These are phyloP conservation scores for Zenarchopterus dispar DNA, from an alignment of 2,797 vertebrate genomes.

Conservation along the genomic window DNA sequence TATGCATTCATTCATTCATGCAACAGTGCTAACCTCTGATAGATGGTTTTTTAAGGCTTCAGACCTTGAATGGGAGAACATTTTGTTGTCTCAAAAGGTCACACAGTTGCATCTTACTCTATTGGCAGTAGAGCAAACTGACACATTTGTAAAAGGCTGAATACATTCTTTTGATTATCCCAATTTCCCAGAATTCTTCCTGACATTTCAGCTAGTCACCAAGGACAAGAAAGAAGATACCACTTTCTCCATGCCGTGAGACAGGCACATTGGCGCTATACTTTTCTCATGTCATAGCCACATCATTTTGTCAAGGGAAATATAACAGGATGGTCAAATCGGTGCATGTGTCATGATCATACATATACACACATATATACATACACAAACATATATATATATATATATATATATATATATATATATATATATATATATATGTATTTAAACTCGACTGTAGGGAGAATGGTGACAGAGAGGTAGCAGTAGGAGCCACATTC, in stretches of 20 bases:
- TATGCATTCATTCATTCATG: constrained; percentile 21
- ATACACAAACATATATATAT: too few relatives aligned
- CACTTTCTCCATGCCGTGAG: constrained; percentile 40
- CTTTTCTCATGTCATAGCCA: constrained; percentile 15
- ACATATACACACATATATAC: not conserved
- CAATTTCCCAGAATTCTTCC: constrained; percentile 65
- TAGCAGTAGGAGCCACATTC: constrained; percentile 51
- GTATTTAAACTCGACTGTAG: not conserved
- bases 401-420: too few relatives aligned
- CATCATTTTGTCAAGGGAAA: constrained; percentile 17
- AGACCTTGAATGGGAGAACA: constrained; percentile 59
- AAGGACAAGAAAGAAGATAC: constrained; percentile 52
- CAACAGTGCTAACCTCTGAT: constrained; percentile 9
- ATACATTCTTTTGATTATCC: constrained; percentile 69
- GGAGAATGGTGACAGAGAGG: constrained; percentile 47
- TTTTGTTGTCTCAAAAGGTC: constrained; percentile 77
- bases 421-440: too few relatives aligned
- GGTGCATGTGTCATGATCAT: too few relatives aligned
- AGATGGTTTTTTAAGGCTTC: constrained; percentile 48
- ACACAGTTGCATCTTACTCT: constrained; percentile 63
- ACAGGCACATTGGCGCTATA: constrained; percentile 19
- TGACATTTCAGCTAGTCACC: constrained; percentile 77
- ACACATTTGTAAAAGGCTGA: constrained; percentile 68
- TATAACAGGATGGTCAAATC: not conserved
- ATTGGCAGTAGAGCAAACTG: constrained; percentile 59